Conservation (phyloP, 2,888 invertebrate species). For the Microdon myrmicae region DNA sequence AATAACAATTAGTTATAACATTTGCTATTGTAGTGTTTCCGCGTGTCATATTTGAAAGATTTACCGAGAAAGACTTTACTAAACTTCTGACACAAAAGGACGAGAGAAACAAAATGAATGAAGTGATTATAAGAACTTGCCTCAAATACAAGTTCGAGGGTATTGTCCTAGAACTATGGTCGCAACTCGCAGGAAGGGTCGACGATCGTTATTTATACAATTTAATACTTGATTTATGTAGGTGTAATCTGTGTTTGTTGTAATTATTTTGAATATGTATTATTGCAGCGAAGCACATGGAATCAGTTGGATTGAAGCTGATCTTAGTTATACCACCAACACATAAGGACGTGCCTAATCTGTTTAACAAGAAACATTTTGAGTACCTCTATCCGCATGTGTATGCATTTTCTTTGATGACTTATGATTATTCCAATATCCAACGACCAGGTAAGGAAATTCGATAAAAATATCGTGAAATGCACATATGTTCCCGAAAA, state of each 20-base stretch:
- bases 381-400: conserved; percentile 80
- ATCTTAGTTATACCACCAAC: conserved; percentile 84
- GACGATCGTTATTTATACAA: conserved; percentile 70
- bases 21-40: conserved; percentile 79
- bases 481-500: conserved; percentile 39
- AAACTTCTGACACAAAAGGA: conserved; percentile 76
- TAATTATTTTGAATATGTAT: neutral
- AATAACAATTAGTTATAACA: conserved; percentile 26
- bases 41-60: conserved; percentile 88
- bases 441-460: conserved; percentile 76
- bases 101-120: conserved; percentile 75
- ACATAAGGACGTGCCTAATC: conserved; percentile 71
- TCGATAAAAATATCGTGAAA: neutral
- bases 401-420: conserved; percentile 93
- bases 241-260: neutral
- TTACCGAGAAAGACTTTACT: conserved; percentile 80
- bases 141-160: conserved; percentile 88
- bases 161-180: conserved; percentile 89
- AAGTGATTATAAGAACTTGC: conserved; percentile 75
- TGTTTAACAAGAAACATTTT: conserved; percentile 81
- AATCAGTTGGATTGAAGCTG: conserved; percentile 70
- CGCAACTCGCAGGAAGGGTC: conserved; percentile 79
- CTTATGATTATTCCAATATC: conserved; percentile 90
- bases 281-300: conserved; percentile 70
- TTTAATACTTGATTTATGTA: conserved; percentile 72